Conservation (phyloP, 2,888 invertebrate species). For the Spisula solida region DNA sequence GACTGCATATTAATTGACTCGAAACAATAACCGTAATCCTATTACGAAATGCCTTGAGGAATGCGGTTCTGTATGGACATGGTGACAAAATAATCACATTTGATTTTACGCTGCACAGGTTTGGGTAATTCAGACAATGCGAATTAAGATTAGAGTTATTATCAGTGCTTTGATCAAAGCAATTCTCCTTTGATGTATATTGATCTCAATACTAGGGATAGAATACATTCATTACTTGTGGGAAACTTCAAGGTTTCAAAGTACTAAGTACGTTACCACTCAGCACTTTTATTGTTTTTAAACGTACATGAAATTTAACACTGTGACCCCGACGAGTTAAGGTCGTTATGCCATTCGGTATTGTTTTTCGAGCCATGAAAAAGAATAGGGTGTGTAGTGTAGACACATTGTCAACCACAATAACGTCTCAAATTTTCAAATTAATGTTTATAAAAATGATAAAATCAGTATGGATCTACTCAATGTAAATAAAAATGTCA, state of each 20-base stretch:
- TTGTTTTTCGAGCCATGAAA: background rate
- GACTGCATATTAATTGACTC: slow-evolving; percentile 32
- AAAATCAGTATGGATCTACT: background rate
- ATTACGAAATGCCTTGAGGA: slow-evolving; percentile 30
- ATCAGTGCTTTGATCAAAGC: slow-evolving; percentile 2
- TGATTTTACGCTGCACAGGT: slow-evolving; percentile 51
- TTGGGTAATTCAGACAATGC: slow-evolving; percentile 35
- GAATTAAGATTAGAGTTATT: slow-evolving; percentile 40
- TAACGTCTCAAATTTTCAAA: background rate
- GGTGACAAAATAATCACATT: slow-evolving; percentile 51
- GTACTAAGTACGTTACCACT: background rate
- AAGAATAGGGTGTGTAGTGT: background rate
- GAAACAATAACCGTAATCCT: slow-evolving; percentile 41
- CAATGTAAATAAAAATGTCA: background rate
- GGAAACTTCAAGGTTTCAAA: background rate
- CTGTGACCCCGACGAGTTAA: background rate
- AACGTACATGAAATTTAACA: background rate
- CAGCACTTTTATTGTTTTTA: background rate
- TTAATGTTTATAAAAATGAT: background rate
- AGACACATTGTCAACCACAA: background rate
- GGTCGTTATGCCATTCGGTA: background rate
- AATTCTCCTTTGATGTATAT: slow-evolving; percentile 34
- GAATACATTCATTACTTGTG: background rate
- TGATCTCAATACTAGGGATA: background rate
- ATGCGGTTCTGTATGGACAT: slow-evolving; percentile 29